phyloP scores from a whole-genome alignment of 2,113 vertebrate species.

The Cyprinodon variegatus region DNA sequence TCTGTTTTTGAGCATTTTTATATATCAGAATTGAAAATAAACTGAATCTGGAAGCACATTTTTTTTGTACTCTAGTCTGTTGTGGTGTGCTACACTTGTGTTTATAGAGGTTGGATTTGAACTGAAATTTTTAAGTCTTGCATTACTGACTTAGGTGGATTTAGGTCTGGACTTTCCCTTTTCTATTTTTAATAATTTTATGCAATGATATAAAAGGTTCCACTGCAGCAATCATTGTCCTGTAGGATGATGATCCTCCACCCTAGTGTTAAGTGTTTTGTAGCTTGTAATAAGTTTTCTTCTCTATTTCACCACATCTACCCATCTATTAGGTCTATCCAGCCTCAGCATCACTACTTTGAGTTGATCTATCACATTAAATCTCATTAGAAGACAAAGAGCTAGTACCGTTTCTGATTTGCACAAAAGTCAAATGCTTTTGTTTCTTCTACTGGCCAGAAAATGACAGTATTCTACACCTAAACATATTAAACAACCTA shows the following conservation, averaged over 20 bases:
- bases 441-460: conserved; percentile 6
- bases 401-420: neutral
- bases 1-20: no score
- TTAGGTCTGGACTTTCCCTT: no score
- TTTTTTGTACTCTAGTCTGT: no score
- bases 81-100: no score
- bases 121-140: no score
- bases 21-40: no score
- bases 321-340: neutral
- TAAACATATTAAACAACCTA: neutral
- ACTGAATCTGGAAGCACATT: no score
- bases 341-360: neutral
- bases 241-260: neutral
- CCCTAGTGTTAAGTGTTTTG: neutral
- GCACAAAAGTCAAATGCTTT: neutral
- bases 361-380: neutral
- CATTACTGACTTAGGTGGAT: no score
- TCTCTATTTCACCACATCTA: neutral
- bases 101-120: no score
- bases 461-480: conserved; percentile 15
- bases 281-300: neutral
- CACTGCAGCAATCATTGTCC: neutral
- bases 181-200: no score
- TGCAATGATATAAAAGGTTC: no score
- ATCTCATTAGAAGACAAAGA: neutral